Evolutionary conservation across 2,797 vertebrate genomes (phyloP).

Genomic region (Phataginus tetradactyla): DNA sequence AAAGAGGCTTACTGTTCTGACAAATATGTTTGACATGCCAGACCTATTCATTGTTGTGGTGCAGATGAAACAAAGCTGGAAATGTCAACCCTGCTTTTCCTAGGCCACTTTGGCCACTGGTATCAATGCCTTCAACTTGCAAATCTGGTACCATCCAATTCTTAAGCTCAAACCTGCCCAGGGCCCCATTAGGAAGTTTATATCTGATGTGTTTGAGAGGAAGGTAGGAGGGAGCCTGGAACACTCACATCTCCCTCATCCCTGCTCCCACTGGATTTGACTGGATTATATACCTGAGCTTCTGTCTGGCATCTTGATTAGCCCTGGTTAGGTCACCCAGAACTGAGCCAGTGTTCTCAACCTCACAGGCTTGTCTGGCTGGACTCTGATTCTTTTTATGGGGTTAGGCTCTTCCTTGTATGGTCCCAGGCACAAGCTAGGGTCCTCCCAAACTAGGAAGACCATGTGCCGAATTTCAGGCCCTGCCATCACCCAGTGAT

Average conservation of each 20-base stretch:
- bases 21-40: background rate
- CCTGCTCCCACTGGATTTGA: background rate
- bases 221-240: background rate
- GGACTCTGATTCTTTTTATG: background rate
- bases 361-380: background rate
- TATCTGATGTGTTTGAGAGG: background rate
- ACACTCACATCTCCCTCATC: background rate
- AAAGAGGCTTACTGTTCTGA: slow-evolving; percentile 20
- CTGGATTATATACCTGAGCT: background rate
- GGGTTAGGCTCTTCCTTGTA: background rate
- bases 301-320: slow-evolving; percentile 23
- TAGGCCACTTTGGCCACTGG: background rate
- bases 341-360: background rate
- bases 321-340: background rate
- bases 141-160: background rate
- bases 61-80: slow-evolving; percentile 21
- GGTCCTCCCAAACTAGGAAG: background rate
- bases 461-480: background rate
- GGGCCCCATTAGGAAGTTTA: background rate
- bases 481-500: background rate
- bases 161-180: background rate
- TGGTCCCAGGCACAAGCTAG: background rate
- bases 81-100: background rate
- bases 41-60: background rate
- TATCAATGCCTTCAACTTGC: background rate